Conservation (phyloP, 1,140 invertebrate genomes). For the Stegodyphus dumicola region DNA sequence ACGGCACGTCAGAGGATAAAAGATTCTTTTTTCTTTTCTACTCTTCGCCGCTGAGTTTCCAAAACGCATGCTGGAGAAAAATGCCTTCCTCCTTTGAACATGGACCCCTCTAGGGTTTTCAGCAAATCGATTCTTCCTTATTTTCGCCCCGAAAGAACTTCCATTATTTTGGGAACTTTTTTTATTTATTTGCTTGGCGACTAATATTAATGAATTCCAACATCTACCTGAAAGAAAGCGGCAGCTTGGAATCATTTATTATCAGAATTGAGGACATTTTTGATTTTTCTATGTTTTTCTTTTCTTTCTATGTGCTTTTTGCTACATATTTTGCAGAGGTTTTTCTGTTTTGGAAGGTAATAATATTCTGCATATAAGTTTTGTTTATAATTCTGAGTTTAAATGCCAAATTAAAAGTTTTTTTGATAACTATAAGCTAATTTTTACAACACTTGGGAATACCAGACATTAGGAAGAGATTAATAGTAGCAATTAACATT, state of each 20-base stretch:
- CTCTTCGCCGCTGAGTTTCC: constrained; percentile 6
- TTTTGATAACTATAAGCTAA: too few species aligned
- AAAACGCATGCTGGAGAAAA: constrained; percentile 47
- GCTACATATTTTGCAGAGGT: neutral
- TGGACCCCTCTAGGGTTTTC: constrained; percentile 45
- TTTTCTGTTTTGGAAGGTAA: neutral
- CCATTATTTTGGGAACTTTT: constrained; percentile 52
- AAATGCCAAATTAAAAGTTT: too few species aligned
- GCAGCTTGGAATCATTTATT: constrained; percentile 37
- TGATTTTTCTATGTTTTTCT: neutral
- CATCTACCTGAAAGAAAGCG: constrained; percentile 37
- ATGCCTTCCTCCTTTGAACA: constrained; percentile 14
- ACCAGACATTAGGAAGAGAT: too few species aligned
- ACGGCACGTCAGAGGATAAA: constrained; percentile 43
- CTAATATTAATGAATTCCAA: constrained; percentile 55
- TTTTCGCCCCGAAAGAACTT: constrained; percentile 40
- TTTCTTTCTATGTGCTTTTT: too few species aligned
- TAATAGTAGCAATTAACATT: too few species aligned
- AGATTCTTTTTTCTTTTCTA: constrained; percentile 32
- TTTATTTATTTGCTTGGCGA: constrained; percentile 29
- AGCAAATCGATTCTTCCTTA: constrained; percentile 34
- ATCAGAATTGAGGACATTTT: constrained; percentile 22
- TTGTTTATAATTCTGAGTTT: too few species aligned
- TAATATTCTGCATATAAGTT: too few species aligned
- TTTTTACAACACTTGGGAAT: too few species aligned